phyloP scores from a whole-genome alignment of 2,797 vertebrate species.

The Melanogrammus aeglefinus region DNA sequence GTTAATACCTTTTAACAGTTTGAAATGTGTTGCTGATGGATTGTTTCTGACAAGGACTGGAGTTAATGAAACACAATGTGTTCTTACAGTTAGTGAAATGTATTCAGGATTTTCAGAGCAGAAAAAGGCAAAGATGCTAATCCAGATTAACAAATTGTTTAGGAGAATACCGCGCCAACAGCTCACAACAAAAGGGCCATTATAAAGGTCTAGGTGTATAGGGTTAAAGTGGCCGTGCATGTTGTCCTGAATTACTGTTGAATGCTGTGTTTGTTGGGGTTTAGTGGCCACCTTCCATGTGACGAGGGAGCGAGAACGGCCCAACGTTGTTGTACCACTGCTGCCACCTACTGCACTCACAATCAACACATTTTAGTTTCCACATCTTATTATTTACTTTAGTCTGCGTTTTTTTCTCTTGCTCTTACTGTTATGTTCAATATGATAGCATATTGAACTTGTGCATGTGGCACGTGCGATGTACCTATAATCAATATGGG shows the following conservation, averaged over 20 bases:
- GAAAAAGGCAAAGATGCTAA: not conserved
- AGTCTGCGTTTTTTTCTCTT: not conserved
- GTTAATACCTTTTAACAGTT: not conserved
- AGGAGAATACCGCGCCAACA: not conserved
- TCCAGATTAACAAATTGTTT: not conserved
- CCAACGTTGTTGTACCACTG: not conserved
- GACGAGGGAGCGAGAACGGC: not conserved
- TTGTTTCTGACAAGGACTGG: not conserved
- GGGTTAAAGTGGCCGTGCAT: not conserved
- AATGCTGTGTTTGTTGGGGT: not conserved
- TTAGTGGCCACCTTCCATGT: not conserved
- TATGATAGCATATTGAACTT: not conserved
- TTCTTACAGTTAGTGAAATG: not conserved
- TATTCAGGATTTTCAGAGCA: not conserved
- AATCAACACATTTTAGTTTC: not conserved
- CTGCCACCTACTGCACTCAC: not conserved
- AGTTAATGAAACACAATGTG: not conserved
- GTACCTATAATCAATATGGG: no score
- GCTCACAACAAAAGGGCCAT: not conserved
- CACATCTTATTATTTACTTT: not conserved
- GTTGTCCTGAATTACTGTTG: slow-evolving; percentile 8
- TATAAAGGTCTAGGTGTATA: not conserved
- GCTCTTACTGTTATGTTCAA: not conserved
- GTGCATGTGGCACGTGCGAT: no score
- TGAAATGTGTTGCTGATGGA: not conserved